Evolutionary conservation across 2,888 invertebrate species (phyloP), one percentile per base, ranked within the genome.

Genomic region (Patella ulyssiponensis): DNA sequence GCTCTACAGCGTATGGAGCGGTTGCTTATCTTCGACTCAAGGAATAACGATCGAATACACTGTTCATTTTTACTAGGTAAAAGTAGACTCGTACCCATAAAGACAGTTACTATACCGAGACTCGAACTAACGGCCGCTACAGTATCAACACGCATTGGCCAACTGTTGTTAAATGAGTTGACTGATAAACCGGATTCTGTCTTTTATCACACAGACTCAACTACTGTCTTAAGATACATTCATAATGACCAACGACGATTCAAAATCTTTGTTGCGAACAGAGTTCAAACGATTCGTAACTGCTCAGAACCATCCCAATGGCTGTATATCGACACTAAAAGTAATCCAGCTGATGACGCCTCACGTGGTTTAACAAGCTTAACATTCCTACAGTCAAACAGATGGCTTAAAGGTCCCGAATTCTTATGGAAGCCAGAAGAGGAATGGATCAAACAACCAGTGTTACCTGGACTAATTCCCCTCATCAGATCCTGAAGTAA

Each of bases 51-150:
- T 2, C 14, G 58, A 27, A 69, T 77, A 27, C 71, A 71, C 14
- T 76, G 75, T 56, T 23, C 78, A 11, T 75, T 78, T 17, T 5
- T 78, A 7, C 69, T 76, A 70, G 69, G 33, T 52, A 75, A 76
- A 54, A 17, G 64, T 17, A 75, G 69, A 44, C 64, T 77, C 7
- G 44, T 70, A 11, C 74, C 77, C 11, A 4, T 76, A 14, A 77
- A 77, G 20, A 27, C 44, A 15, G 9, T 20, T 17, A 77, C 69
- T 3, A 76, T 77, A 51, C 77, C 74, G 17, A 58, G 77, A 20
- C 53, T 77, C 20, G 77, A 77, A 54, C 23, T 77, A 17, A 17
- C 75, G 33, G 77, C 75, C n/a, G 77, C 77, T 17, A 27, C n/a
- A 17, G 11, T 75, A 17, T 58, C 75, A 17, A 20, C 71, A 11